Conservation (phyloP, 1,140 invertebrate species). For the Platorchestia sp. region DNA sequence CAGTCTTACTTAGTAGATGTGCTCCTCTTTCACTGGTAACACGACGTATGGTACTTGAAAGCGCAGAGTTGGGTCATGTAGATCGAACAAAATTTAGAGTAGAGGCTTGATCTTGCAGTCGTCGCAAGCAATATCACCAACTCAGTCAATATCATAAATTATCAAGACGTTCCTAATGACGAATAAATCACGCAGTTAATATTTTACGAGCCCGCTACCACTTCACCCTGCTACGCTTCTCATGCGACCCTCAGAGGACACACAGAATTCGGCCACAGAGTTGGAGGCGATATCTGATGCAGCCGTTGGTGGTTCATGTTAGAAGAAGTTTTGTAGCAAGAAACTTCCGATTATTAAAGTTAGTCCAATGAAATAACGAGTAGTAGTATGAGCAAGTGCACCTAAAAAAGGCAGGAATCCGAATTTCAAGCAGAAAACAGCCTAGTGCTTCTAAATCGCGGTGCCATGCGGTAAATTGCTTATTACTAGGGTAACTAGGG, state of each 20-base stretch:
- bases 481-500: neutral
- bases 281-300: neutral
- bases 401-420: neutral
- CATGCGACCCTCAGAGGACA: neutral
- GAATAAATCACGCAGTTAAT: too few species aligned
- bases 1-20: neutral
- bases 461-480: neutral
- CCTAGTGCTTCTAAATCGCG: neutral
- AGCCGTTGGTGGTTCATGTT: neutral
- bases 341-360: neutral
- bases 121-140: neutral
- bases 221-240: neutral
- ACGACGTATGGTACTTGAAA: neutral
- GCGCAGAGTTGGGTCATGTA: neutral
- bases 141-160: neutral
- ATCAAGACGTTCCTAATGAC: too few species aligned
- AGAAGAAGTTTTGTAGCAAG: neutral
- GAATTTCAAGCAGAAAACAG: neutral
- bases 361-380: neutral
- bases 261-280: neutral
- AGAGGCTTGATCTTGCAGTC: neutral
- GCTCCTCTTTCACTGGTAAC: neutral
- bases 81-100: neutral
- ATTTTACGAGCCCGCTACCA: neutral
- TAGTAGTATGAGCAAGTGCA: neutral